Percentiles rank a stretch among this genome's conserved stretches.
Evolutionary conservation across 2,888 invertebrate species (phyloP).

Genomic region (Monoplex corrugatus): DNA sequence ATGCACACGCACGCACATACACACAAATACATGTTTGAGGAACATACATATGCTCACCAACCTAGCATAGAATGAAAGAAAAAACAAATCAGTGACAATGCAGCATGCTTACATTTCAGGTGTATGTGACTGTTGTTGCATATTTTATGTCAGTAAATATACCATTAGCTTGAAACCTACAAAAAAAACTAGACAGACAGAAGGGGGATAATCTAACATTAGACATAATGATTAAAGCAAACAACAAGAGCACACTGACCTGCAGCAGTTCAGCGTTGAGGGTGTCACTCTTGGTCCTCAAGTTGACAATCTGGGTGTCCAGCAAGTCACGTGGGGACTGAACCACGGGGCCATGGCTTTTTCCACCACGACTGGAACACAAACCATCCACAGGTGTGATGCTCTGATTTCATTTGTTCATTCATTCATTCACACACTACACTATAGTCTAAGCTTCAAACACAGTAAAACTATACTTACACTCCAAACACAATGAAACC

Average conservation of each 20-base stretch:
- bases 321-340: slow-evolving; percentile 66
- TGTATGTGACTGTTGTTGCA: too few relatives aligned
- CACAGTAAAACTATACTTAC: neutral
- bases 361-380: slow-evolving; percentile 60
- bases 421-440: neutral
- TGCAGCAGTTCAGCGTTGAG: slow-evolving; percentile 71
- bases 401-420: too few relatives aligned
- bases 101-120: too few relatives aligned
- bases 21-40: too few relatives aligned
- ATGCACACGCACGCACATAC: too few relatives aligned
- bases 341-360: slow-evolving; percentile 58
- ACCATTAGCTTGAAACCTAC: neutral
- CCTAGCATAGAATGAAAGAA: too few relatives aligned
- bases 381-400: too few relatives aligned
- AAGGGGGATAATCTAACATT: neutral
- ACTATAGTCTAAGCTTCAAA: neutral
- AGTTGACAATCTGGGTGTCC: slow-evolving; percentile 70
- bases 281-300: slow-evolving; percentile 69
- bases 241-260: slow-evolving; percentile 57
- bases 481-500: neutral
- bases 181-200: neutral
- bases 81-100: too few relatives aligned
- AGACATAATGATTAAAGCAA: neutral
- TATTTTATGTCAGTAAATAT: too few relatives aligned
- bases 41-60: too few relatives aligned